Conservation (phyloP, 2,888 invertebrate species). For the Drosophila mettleri region DNA sequence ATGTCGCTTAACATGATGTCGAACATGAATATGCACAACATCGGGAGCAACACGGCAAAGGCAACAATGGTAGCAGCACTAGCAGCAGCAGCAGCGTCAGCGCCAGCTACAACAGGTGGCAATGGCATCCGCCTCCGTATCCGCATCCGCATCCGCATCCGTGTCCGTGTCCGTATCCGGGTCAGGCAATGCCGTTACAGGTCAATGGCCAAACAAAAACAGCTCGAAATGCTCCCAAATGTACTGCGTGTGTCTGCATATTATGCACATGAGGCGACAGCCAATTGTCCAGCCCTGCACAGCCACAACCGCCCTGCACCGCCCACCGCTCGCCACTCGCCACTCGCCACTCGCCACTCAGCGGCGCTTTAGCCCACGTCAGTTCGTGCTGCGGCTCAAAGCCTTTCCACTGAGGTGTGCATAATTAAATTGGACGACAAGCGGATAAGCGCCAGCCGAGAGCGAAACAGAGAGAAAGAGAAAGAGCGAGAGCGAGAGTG, state of each 20-base stretch:
- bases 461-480: not conserved
- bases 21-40: constrained; percentile 65
- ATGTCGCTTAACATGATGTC: constrained; percentile 74
- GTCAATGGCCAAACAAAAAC: constrained; percentile 47
- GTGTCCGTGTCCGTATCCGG: constrained; percentile 47
- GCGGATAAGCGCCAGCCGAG: constrained; percentile 41
- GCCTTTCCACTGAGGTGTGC: constrained; percentile 48
- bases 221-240: constrained; percentile 69
- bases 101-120: constrained; percentile 62
- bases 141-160: constrained; percentile 42
- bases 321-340: not conserved
- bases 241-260: constrained; percentile 70
- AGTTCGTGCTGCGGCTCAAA: constrained; percentile 23
- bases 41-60: constrained; percentile 8
- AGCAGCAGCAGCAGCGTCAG: constrained; percentile 11
- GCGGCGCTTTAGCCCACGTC: not conserved
- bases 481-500: not conserved
- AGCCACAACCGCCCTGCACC: constrained; percentile 2
- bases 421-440: constrained; percentile 65
- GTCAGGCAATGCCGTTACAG: constrained; percentile 51
- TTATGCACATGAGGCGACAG: constrained; percentile 38
- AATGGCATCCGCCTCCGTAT: constrained; percentile 43
- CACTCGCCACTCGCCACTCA: not conserved
- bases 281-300: constrained; percentile 14
- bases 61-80: constrained; percentile 11